Conservation (phyloP, 2,888 invertebrate genomes). For the Mellilla xanthometata region DNA sequence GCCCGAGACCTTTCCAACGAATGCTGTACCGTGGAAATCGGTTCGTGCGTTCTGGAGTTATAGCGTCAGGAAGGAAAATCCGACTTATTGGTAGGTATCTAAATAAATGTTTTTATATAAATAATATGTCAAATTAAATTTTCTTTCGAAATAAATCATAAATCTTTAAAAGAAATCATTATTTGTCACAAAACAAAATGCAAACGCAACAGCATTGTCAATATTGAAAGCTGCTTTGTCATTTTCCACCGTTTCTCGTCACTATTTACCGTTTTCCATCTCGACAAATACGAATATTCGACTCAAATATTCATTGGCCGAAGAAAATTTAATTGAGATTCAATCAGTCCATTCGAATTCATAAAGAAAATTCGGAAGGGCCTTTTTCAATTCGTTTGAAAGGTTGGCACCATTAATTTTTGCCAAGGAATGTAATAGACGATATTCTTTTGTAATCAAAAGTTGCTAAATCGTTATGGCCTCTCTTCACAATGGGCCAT, state of each 20-base stretch:
- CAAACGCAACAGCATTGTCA: too few relatives aligned
- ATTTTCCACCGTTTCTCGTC: background rate
- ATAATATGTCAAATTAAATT: too few relatives aligned
- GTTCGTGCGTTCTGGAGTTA: too few relatives aligned
- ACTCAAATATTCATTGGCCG: slow-evolving; percentile 29
- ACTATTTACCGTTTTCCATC: slow-evolving; percentile 7
- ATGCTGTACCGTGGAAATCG: too few relatives aligned
- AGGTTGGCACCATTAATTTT: slow-evolving; percentile 31
- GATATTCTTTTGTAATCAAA: background rate
- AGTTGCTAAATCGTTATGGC: too few relatives aligned
- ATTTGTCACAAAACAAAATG: background rate
- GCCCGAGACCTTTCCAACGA: too few relatives aligned
- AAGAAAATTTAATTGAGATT: slow-evolving; percentile 51
- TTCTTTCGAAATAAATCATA: too few relatives aligned
- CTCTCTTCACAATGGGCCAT: too few relatives aligned
- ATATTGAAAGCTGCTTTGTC: background rate
- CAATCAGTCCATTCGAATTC: slow-evolving; percentile 60
- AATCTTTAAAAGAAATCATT: too few relatives aligned
- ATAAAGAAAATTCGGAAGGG: slow-evolving; percentile 43
- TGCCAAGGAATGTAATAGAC: slow-evolving; percentile 3
- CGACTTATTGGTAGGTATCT: too few relatives aligned
- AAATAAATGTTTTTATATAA: too few relatives aligned
- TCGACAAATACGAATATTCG: slow-evolving; percentile 7
- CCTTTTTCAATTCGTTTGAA: slow-evolving; percentile 45
- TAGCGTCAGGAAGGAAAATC: too few relatives aligned